These are phyloP conservation scores for Adoxophyes honmai DNA, from an alignment of 1,140 invertebrate species.

Conservation along the genomic window DNA sequence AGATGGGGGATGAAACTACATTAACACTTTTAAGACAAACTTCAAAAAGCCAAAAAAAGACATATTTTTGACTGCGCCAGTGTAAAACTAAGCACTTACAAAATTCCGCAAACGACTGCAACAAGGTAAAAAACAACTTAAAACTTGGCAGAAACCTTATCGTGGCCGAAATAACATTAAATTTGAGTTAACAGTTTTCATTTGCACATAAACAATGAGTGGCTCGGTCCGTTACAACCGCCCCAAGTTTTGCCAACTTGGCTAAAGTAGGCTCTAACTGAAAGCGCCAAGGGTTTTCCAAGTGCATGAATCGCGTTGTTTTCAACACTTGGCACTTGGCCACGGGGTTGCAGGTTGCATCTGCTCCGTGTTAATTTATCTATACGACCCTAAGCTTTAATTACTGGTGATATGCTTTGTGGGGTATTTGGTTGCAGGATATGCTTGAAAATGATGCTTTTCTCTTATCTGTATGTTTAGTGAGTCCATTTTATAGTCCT, in stretches of 20 bases:
- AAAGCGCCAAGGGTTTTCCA: too few species aligned
- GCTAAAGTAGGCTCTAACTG: too few species aligned
- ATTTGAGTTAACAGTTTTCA: slow-evolving; percentile 10
- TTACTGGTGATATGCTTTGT: too few species aligned
- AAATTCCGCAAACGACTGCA: too few species aligned
- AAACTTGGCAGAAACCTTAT: slow-evolving; percentile 11
- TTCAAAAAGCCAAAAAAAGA: too few species aligned
- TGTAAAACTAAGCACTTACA: too few species aligned
- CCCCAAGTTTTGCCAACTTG: not conserved
- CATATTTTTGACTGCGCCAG: too few species aligned
- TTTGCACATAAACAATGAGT: slow-evolving; percentile 5
- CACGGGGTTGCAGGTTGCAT: slow-evolving; percentile 1
- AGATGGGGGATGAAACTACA: too few species aligned
- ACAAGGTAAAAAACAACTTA: not conserved
- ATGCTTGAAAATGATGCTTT: not conserved
- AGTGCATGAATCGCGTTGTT: too few species aligned
- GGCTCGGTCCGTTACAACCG: not conserved
- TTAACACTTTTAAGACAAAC: too few species aligned
- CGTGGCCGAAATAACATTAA: slow-evolving; percentile 4
- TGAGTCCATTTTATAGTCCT: too few species aligned
- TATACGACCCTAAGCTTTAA: not conserved
- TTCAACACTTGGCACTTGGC: not conserved
- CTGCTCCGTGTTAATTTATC: slow-evolving; percentile 6
- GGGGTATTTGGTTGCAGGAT: not conserved
- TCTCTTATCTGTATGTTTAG: too few species aligned